Base-by-base conservation (phyloP, 2,797 vertebrate species). In the Gymnothorax javanicus region DNA sequence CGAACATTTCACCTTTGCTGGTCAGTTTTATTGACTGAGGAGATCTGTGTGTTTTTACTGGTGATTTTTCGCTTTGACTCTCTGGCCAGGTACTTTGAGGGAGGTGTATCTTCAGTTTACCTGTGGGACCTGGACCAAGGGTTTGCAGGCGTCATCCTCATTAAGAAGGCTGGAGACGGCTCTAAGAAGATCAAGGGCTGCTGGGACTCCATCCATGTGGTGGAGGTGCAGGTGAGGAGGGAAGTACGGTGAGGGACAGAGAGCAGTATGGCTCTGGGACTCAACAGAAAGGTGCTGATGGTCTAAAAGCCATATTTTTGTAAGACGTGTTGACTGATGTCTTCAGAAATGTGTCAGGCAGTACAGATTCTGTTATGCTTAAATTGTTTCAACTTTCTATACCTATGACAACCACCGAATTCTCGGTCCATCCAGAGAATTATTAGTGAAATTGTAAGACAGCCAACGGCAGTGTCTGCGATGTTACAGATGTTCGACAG, bases 191-290 rank as follows among this genome's bases (percentile, higher is more conserved):
- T 99, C 94, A 99, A 99, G 91, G 99, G 99, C 87, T 99, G 99
- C 95, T 99, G 99, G 99, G 99, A 99, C 94, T 99, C 99, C 91
- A 99, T 99, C 95, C 99, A 99, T n/a, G 99, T 99, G 95, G 98
- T 99, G 93, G 98, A 99, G 94, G 99, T 99, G 94, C 99, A 99
- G 98, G 98, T 99, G 95, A 93, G 96, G 90, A 90, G 90, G 84
- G 59, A 69, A 56, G 85, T 0, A 67, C 7, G 25, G 69, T 27
- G 11, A 73, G 27, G 6, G 25, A 86, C 86, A 60, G 86, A 79
- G 77, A 5, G 82, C 33, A 43, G 2, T 43, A 43, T 43, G 33
- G 33, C 33, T 43, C 33, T 43, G 2, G 33, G 33, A 43, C 33
- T 43, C 33, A 43, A 43, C 33, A 85, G 90, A 87, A 56, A 25